Evolutionary conservation across 2,888 invertebrate genomes (phyloP), one percentile per base, ranked within the genome.

Genomic region (Lissocephala sabroskyi): DNA sequence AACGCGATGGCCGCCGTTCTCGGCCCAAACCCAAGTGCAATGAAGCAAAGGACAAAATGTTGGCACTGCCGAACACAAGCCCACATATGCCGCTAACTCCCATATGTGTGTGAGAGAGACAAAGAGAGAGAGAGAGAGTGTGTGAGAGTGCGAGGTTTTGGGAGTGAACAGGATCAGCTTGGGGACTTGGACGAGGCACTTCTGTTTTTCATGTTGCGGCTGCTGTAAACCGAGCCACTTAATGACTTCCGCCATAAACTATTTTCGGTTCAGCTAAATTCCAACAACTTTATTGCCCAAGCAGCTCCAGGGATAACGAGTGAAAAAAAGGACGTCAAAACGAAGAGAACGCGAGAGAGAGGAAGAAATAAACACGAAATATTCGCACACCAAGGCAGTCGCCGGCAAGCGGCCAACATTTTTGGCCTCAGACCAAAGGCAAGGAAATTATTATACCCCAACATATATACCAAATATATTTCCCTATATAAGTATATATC

Each of bases 231-330:
- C 68, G 63, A 71, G 71, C 73, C 71, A 73, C 73, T 70, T 73
- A 73, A 73, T 74, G 73, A 74, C 74, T 71, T 74, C 74, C 71
- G 68, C 71, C 68, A 73, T 73, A 73, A 73, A 73, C 73, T 73
- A 73, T 73, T 73, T 74, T 74, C 68, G 68, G 68, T 73, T 71
- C 68, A 71, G 68, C 74, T 68, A 71, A 73, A 73, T 74, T 74
- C 74, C 71, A 74, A 73, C 71, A 68, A 74, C 74, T 73, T 73
- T 73, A 73, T 74, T 71, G 74, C 71, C 64, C 52, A 37, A 48
- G 45, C 45, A 50, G 47, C 32, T 32, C 9, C 54, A 56, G 52
- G 54, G 55, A 64, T 19, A 49, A 36, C 32, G 29, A 35, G n/a
- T n/a, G n/a, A 33, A 44, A 32, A 39, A 29, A 37, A 32, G 35